A percentile compares a stretch with the other conserved stretches of the same genome.
phyloP scores from a whole-genome alignment of 2,888 invertebrate species.

The Stenolophus ochropezus region DNA sequence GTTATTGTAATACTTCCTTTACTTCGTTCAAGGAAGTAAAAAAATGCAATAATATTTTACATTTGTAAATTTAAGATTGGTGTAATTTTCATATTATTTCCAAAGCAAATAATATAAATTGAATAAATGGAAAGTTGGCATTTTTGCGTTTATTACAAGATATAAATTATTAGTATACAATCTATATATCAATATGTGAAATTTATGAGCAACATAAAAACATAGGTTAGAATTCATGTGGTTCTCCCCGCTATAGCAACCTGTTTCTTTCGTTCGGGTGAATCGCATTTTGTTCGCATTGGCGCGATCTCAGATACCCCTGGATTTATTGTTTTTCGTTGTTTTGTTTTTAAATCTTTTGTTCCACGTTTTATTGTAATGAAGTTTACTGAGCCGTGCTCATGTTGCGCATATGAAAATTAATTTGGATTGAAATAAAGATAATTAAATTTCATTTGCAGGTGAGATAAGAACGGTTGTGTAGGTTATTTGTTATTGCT shows the following conservation, averaged over 20 bases:
- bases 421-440: constrained; percentile 47
- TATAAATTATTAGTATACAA: constrained; percentile 9
- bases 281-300: constrained; percentile 24
- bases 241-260: constrained; percentile 1
- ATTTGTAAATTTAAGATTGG: too few species aligned
- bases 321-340: constrained; percentile 48
- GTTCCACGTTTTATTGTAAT: constrained; percentile 36
- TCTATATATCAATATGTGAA: not conserved
- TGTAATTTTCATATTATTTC: not conserved
- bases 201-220: constrained; percentile 20
- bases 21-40: too few species aligned
- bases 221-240: not conserved
- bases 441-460: constrained; percentile 47
- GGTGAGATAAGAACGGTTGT: constrained; percentile 37
- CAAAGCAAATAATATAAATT: not conserved
- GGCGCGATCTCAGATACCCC: constrained; percentile 43
- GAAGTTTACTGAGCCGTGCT: constrained; percentile 1
- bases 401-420: constrained; percentile 29
- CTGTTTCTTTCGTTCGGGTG: constrained; percentile 28
- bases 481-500: constrained; percentile 10
- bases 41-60: too few species aligned
- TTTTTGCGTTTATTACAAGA: not conserved
- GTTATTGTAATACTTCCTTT: too few species aligned
- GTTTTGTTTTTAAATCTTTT: constrained; percentile 48
- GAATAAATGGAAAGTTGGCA: not conserved